phyloP scores from a whole-genome alignment of 2,888 invertebrate species.

The Tinea trinotella region DNA sequence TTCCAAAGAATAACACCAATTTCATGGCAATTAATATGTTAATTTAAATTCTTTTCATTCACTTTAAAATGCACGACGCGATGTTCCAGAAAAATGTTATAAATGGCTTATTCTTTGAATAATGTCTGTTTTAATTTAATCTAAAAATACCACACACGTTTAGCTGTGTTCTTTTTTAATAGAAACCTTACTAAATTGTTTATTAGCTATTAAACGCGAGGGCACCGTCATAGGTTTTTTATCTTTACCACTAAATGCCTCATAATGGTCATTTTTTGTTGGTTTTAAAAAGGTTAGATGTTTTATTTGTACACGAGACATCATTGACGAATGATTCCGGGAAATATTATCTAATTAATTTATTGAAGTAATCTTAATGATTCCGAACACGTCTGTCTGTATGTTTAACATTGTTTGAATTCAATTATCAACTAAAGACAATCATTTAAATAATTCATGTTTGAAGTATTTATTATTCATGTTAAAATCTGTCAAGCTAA shows the following conservation, averaged over 20 bases:
- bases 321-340: not conserved
- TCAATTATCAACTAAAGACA: too few species aligned
- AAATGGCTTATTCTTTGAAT: constrained; percentile 8
- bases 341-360: constrained; percentile 4
- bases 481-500: too few species aligned
- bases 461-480: too few species aligned
- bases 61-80: constrained; percentile 2
- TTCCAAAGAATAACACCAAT: constrained; percentile 12
- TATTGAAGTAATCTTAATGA: not conserved
- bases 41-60: constrained; percentile 2
- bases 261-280: constrained; percentile 14
- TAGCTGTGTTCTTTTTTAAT: constrained; percentile 7
- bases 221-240: constrained; percentile 2
- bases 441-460: too few species aligned
- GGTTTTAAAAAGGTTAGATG: constrained; percentile 3
- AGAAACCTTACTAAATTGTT: not conserved
- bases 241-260: constrained; percentile 11
- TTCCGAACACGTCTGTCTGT: not conserved
- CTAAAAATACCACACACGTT: constrained; percentile 15
- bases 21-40: constrained; percentile 15
- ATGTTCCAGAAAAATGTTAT: not conserved
- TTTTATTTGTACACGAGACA: constrained; percentile 4
- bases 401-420: not conserved
- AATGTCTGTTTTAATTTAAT: constrained; percentile 10
- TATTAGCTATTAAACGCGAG: constrained; percentile 11